Evolutionary conservation across 2,888 invertebrate species (phyloP).

Genomic region (Cantharis rustica): DNA sequence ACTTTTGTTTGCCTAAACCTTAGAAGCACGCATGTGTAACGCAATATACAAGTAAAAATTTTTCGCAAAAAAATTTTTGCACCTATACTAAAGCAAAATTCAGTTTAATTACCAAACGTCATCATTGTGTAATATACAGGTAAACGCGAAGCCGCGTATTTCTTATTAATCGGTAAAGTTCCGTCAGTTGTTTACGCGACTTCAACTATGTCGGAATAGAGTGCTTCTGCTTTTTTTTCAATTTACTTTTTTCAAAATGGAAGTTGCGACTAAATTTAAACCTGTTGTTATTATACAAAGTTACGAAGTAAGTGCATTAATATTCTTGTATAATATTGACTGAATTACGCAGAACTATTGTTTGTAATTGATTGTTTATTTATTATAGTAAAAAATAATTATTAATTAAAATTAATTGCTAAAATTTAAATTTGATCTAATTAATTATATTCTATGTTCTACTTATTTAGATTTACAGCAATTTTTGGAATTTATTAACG

Average conservation of each 20-base stretch:
- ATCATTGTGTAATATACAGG: constrained; percentile 36
- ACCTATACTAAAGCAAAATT: neutral
- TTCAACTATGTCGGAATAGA: constrained; percentile 16
- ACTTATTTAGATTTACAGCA: neutral
- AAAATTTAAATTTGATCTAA: neutral
- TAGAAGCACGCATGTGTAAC: constrained; percentile 8
- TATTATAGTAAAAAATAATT: neutral
- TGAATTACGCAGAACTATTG: neutral
- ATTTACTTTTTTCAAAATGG: constrained; percentile 27
- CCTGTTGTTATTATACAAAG: constrained; percentile 65
- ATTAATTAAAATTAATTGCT: neutral
- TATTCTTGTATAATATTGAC: neutral
- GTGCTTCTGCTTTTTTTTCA: constrained; percentile 11
- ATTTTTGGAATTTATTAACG: neutral
- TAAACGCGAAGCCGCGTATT: constrained; percentile 21
- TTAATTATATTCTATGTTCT: neutral
- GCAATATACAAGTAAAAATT: neutral
- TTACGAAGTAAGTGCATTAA: constrained; percentile 62
- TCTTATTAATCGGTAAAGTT: constrained; percentile 28
- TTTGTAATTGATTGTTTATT: neutral
- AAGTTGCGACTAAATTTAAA: constrained; percentile 45
- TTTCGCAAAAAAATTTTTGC: neutral
- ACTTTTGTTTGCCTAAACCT: neutral
- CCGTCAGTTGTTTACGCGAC: constrained; percentile 30
- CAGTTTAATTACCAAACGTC: constrained; percentile 32